Percentiles rank a stretch among this genome's conserved stretches.
Evolutionary conservation across 2,888 invertebrate genomes (phyloP).

Genomic region (Acleris emargana): DNA sequence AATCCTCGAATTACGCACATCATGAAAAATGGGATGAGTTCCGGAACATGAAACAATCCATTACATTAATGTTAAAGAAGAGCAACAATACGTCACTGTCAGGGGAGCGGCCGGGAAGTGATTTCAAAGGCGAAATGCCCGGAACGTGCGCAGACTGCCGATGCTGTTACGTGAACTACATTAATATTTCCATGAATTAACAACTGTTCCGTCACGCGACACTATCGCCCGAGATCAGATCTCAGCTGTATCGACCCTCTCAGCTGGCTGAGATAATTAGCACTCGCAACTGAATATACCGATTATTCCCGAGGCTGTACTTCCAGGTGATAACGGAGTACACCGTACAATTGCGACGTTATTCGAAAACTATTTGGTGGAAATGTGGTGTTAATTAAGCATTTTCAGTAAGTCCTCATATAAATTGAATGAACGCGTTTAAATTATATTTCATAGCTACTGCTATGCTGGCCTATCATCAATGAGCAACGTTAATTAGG

Average conservation of each 20-base stretch:
- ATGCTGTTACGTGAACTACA: constrained; percentile 66
- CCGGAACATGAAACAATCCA: constrained; percentile 77
- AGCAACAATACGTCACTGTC: constrained; percentile 81
- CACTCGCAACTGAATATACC: no score
- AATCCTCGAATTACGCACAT: constrained; percentile 54
- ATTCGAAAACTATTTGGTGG: no score
- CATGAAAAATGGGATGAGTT: constrained; percentile 72
- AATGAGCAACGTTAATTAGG: no score
- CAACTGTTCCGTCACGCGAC: constrained; percentile 53
- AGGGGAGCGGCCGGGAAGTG: constrained; percentile 73
- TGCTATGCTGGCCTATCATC: no score
- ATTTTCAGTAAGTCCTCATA: no score
- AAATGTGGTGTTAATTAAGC: no score
- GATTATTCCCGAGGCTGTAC: no score
- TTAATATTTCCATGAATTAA: constrained; percentile 75
- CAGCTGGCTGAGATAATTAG: not conserved
- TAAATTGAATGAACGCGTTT: no score
- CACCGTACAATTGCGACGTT: no score
- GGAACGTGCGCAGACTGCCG: constrained; percentile 72
- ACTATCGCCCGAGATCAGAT: constrained; percentile 46
- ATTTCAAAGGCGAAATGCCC: constrained; percentile 78
- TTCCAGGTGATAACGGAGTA: no score
- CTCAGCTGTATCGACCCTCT: not conserved
- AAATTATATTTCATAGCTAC: no score
- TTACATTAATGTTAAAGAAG: constrained; percentile 80